Evolutionary conservation across 2,113 vertebrate genomes (phyloP).

Genomic region (Physeter macrocephalus): DNA sequence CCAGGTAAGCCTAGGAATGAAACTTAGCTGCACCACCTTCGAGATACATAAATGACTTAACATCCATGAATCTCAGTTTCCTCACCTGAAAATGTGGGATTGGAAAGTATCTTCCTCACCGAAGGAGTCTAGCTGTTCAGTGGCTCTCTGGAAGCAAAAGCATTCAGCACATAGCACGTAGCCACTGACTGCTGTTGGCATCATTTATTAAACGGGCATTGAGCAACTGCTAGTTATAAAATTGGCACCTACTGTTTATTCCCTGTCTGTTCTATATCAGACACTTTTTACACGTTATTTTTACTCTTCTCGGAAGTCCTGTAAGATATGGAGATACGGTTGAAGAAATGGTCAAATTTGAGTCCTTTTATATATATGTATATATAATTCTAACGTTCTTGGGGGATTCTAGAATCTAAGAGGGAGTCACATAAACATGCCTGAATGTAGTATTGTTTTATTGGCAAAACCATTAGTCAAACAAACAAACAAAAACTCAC

Average conservation of each 20-base stretch:
- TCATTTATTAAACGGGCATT: not conserved
- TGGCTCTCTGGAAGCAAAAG: not conserved
- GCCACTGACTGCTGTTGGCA: fast-evolving
- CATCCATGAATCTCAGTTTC: not conserved
- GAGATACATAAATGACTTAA: not conserved
- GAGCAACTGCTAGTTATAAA: not conserved
- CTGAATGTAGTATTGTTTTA: not conserved
- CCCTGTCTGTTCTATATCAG: not conserved
- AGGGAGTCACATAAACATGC: not conserved
- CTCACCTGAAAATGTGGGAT: not conserved
- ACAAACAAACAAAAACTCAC: not conserved
- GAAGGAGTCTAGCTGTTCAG: not conserved
- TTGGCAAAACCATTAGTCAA: not conserved
- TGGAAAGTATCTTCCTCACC: not conserved
- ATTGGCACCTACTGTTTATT: not conserved
- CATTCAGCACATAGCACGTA: fast-evolving
- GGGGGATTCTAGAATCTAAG: not conserved
- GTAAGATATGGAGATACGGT: not conserved
- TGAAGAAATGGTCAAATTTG: not conserved
- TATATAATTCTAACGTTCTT: not conserved
- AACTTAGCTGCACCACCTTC: not conserved
- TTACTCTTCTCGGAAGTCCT: not conserved
- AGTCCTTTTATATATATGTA: not conserved
- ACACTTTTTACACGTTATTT: not conserved
- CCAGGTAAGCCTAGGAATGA: not conserved